Evolutionary conservation across 2,888 invertebrate genomes (phyloP), one percentile per base, ranked within the genome.

Genomic region (Trissolcus japonicus): DNA sequence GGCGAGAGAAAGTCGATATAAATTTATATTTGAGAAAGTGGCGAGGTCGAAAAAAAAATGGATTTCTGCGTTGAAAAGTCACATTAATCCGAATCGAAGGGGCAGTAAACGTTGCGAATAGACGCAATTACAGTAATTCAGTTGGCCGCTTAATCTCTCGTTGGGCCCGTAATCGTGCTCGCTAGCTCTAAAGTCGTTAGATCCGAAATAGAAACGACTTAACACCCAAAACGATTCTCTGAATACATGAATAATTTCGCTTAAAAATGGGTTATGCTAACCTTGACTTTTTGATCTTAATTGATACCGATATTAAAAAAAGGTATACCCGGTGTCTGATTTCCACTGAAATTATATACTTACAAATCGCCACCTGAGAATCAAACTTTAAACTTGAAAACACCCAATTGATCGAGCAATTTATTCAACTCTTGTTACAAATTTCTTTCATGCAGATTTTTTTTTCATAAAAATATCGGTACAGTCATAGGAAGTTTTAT

Each of bases 231-330:
- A 55, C 46, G n/a, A 46, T 35, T 61, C 59, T 68, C 19, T 29
- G 69, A 57, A 62, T 63, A 25, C 14, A 63, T 71, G 61, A 63
- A 63, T 71, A 57, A 71, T 62, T 62, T 57, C 17, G 53, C 11
- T 13, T 16, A 11, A 63, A 17, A 57, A 25, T 43, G 41, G 11
- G 25, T n/a, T 25, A 19, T 13, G 48, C 7, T 40, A 62, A 29
- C 63, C 62, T 71, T 57, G 57, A 19, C 50, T 17, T 43, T 71
- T 51, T 53, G 71, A 71, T 57, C 63, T 71, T 71, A 63, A 71
- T 71, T 71, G 71, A 71, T 57, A 57, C 53, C 48, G 63, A 63
- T 71, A 63, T 57, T 56, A 57, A 35, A 56, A n/a, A 57, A 63
- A 69, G 61, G 25, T 25, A 25, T 4, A 25, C 25, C 25, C 25